Percentiles rank a stretch among this genome's conserved stretches.
phyloP scores from a whole-genome alignment of 2,888 invertebrate species.

The Drosophila hamatofila region DNA sequence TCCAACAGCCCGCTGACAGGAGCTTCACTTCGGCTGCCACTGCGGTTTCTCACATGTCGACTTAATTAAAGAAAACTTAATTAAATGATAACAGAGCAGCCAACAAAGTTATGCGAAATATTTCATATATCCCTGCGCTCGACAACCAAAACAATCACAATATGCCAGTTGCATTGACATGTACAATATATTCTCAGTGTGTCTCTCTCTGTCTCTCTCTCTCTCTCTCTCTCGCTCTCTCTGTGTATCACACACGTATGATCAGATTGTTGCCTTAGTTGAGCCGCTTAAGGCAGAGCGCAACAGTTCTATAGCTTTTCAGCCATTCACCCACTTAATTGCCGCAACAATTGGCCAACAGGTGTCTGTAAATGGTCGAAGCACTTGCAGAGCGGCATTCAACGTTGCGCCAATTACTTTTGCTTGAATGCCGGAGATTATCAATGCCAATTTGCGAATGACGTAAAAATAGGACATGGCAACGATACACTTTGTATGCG shows the following conservation, averaged over 20 bases:
- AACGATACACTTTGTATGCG: not conserved
- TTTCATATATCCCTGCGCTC: conserved; percentile 28
- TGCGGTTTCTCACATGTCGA: conserved; percentile 71
- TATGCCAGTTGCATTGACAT: conserved; percentile 14
- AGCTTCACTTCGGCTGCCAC: conserved; percentile 37
- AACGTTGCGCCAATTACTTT: conserved; percentile 59
- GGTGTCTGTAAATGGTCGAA: conserved; percentile 50
- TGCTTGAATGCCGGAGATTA: conserved; percentile 53
- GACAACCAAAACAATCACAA: conserved; percentile 7
- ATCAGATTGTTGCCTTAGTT: conserved; percentile 25
- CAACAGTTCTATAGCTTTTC: conserved; percentile 5
- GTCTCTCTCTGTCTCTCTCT: not conserved
- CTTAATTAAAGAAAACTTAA: conserved; percentile 82
- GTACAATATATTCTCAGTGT: conserved; percentile 1
- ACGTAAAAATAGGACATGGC: conserved; percentile 5
- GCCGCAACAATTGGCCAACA: conserved; percentile 43
- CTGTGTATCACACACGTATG: not conserved
- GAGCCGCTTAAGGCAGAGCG: conserved; percentile 12
- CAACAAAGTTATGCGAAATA: conserved; percentile 74
- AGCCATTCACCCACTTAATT: conserved; percentile 41
- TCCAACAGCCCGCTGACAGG: conserved; percentile 33
- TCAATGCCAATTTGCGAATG: conserved; percentile 35
- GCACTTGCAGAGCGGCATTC: conserved; percentile 37
- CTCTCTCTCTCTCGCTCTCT: not conserved
- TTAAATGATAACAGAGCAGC: conserved; percentile 80